Evolutionary conservation across 2,888 invertebrate genomes (phyloP).

Genomic region (Calameuta filiformis): DNA sequence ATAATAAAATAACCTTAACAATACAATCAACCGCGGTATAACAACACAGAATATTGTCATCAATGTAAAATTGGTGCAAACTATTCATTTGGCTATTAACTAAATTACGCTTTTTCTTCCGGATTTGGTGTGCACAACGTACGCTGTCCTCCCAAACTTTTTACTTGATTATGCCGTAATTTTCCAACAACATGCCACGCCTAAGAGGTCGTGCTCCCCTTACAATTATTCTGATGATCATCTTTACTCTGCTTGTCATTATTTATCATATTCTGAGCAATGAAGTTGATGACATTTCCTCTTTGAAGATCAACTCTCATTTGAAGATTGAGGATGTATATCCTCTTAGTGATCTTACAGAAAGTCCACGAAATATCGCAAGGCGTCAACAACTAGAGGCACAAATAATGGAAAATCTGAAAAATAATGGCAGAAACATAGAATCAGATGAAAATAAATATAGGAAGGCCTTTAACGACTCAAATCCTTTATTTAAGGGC

Average conservation of each 20-base stretch:
- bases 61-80: not conserved
- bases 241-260: slow-evolving; percentile 53
- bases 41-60: not conserved
- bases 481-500: slow-evolving; percentile 51
- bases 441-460: slow-evolving; percentile 20
- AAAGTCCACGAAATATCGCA: slow-evolving; percentile 39
- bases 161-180: not conserved
- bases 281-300: slow-evolving; percentile 45
- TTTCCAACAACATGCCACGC: slow-evolving; percentile 43
- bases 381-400: slow-evolving; percentile 42
- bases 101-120: not conserved
- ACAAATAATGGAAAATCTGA: slow-evolving; percentile 38
- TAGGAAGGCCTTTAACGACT: slow-evolving; percentile 23
- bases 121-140: not conserved
- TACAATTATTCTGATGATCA: slow-evolving; percentile 52
- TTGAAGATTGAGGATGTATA: slow-evolving; percentile 41
- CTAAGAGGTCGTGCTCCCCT: slow-evolving; percentile 52
- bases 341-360: slow-evolving; percentile 35
- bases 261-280: slow-evolving; percentile 58
- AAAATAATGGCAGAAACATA: slow-evolving; percentile 18
- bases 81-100: not conserved
- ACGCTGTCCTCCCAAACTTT: not conserved
- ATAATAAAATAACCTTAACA: not conserved
- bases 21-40: not conserved
- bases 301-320: slow-evolving; percentile 33